Evolutionary conservation across 2,888 invertebrate species (phyloP).

Genomic region (Heliconius aoede): DNA sequence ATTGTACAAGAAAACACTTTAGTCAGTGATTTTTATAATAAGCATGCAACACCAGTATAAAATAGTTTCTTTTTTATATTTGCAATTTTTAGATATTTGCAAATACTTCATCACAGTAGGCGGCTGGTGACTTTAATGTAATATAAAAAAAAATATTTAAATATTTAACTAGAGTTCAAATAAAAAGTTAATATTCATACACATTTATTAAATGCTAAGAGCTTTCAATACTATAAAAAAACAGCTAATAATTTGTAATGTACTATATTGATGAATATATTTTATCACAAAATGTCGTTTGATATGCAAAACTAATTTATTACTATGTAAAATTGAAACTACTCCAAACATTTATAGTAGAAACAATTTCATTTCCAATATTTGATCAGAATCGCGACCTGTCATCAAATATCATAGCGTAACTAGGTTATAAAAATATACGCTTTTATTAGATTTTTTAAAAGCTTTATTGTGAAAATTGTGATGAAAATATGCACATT

Average conservation of each 20-base stretch:
- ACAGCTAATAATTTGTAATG: neutral
- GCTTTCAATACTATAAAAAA: neutral
- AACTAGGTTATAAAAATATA: conserved; percentile 10
- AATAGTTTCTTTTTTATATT: neutral
- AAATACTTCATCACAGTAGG: neutral
- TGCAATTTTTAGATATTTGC: neutral
- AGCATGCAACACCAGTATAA: neutral
- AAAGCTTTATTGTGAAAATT: neutral
- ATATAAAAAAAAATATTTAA: neutral
- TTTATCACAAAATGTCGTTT: conserved; percentile 21
- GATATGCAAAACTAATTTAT: conserved; percentile 35
- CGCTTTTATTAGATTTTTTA: conserved; percentile 17
- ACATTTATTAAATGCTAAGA: conserved; percentile 3
- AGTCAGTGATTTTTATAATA: neutral
- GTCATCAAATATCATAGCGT: conserved; percentile 33
- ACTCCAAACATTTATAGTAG: conserved; percentile 30
- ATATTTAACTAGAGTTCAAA: neutral
- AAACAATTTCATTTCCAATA: conserved; percentile 36
- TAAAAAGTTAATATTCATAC: neutral
- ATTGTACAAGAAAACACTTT: neutral
- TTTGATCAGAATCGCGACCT: conserved; percentile 40
- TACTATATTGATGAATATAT: conserved; percentile 17
- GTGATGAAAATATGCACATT: neutral
- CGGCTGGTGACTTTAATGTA: too few relatives aligned
- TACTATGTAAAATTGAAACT: conserved; percentile 34